phyloP scores from a whole-genome alignment of 2,888 invertebrate genomes.

The Lithosia quadra region DNA sequence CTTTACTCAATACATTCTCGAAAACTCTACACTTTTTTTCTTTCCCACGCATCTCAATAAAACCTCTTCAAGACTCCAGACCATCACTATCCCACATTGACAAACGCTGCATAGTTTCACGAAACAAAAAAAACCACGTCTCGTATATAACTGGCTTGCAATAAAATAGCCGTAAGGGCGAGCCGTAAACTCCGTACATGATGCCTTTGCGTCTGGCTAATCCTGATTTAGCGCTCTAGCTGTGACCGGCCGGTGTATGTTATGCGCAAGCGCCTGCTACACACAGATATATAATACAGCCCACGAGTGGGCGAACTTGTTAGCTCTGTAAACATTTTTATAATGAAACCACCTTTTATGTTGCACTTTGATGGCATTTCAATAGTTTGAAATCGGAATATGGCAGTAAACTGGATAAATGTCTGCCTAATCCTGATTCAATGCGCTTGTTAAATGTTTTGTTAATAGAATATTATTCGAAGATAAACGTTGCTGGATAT shows the following conservation, averaged over 20 bases:
- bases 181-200: conserved; percentile 78
- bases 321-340: conserved; percentile 24
- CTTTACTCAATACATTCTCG: conserved; percentile 1
- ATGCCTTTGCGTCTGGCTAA: conserved; percentile 79
- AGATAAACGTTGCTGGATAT: conserved; percentile 23
- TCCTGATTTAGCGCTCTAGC: conserved; percentile 83
- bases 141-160: conserved; percentile 69
- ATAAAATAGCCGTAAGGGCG: conserved; percentile 75
- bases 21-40: not conserved
- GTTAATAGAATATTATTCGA: conserved; percentile 33
- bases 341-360: conserved; percentile 26
- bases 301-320: conserved; percentile 37
- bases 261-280: conserved; percentile 69
- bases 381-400: conserved; percentile 30
- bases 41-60: conserved; percentile 24
- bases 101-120: conserved; percentile 43
- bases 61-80: conserved; percentile 15
- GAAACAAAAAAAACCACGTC: conserved; percentile 39
- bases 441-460: conserved; percentile 26
- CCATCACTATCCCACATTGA: conserved; percentile 35
- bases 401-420: conserved; percentile 26
- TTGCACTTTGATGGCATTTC: conserved; percentile 33
- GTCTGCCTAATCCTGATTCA: conserved; percentile 33
- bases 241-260: conserved; percentile 71
- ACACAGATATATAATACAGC: conserved; percentile 48